phyloP scores from a whole-genome alignment of 2,888 invertebrate genomes.

The Lepidocyrtinus sp. region DNA sequence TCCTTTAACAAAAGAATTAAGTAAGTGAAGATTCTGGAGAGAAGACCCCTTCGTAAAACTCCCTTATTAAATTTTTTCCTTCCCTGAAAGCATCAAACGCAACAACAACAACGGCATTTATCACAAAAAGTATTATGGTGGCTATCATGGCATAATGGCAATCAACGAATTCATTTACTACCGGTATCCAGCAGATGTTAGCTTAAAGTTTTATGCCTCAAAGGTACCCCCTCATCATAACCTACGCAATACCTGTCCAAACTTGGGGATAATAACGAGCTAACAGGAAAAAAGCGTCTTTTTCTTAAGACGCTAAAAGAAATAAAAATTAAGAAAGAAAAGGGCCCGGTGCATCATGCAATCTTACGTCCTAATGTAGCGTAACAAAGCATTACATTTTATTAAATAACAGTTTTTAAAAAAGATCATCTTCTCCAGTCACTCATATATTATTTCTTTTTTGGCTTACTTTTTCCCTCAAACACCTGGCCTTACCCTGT shows the following conservation, averaged over 20 bases:
- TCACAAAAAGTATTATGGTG: slow-evolving; percentile 5
- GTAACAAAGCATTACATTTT: slow-evolving; percentile 34
- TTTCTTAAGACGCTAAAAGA: neutral
- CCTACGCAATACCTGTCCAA: slow-evolving; percentile 57
- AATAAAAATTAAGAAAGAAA: slow-evolving; percentile 19
- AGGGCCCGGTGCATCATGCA: slow-evolving; percentile 57
- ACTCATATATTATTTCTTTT: slow-evolving; percentile 15
- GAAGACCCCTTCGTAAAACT: neutral
- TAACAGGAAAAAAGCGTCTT: slow-evolving; percentile 23
- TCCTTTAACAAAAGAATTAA: slow-evolving; percentile 24
- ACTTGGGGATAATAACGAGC: slow-evolving; percentile 47
- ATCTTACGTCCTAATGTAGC: slow-evolving; percentile 25
- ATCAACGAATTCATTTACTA: slow-evolving; percentile 43
- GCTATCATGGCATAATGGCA: slow-evolving; percentile 36
- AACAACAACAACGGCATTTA: slow-evolving; percentile 10
- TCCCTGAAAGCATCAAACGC: slow-evolving; percentile 14
- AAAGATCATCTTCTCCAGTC: slow-evolving; percentile 19
- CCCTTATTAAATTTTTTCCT: slow-evolving; percentile 11
- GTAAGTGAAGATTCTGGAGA: neutral
- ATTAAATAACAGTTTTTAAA: slow-evolving; percentile 60
- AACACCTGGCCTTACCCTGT: slow-evolving; percentile 11
- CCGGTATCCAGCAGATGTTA: slow-evolving; percentile 60
- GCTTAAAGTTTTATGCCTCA: slow-evolving; percentile 24
- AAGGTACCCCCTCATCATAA: slow-evolving; percentile 27
- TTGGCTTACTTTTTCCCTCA: slow-evolving; percentile 16